Conservation (phyloP, 2,113 vertebrate species). For the Siphamia tubifer region DNA sequence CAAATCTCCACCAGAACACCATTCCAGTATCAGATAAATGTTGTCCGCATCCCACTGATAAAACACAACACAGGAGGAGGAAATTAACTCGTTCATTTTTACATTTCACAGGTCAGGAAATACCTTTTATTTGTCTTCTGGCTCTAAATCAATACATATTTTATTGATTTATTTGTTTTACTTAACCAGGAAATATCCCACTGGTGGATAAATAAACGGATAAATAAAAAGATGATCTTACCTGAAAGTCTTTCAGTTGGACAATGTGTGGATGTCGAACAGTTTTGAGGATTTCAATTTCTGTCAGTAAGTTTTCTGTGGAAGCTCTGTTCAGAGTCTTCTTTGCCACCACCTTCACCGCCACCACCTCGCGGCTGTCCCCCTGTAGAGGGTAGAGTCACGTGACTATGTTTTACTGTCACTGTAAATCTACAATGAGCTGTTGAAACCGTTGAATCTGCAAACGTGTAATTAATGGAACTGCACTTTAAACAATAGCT, state of each 20-base stretch:
- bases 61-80: not conserved
- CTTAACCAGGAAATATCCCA: not conserved
- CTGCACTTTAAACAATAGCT: not conserved
- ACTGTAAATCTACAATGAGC: no score
- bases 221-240: constrained; percentile 34
- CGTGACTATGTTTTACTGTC: not conserved
- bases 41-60: constrained; percentile 92
- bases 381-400: constrained; percentile 77
- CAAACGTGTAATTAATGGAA: no score
- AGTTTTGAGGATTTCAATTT: constrained; percentile 96
- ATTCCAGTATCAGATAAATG: constrained; percentile 98
- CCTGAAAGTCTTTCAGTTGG: constrained; percentile 97
- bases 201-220: not conserved
- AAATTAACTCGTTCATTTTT: no score
- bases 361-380: constrained; percentile 90
- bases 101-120: no score
- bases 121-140: not conserved
- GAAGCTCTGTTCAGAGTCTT: constrained; percentile 91
- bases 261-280: constrained; percentile 92
- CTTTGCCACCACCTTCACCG: constrained; percentile 94
- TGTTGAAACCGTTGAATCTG: not conserved
- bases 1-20: constrained; percentile 93
- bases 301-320: constrained; percentile 93
- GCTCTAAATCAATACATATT: no score
- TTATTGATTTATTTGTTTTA: no score